phyloP scores from a whole-genome alignment of 2,888 invertebrate genomes.

The Cosmopolites sordidus region DNA sequence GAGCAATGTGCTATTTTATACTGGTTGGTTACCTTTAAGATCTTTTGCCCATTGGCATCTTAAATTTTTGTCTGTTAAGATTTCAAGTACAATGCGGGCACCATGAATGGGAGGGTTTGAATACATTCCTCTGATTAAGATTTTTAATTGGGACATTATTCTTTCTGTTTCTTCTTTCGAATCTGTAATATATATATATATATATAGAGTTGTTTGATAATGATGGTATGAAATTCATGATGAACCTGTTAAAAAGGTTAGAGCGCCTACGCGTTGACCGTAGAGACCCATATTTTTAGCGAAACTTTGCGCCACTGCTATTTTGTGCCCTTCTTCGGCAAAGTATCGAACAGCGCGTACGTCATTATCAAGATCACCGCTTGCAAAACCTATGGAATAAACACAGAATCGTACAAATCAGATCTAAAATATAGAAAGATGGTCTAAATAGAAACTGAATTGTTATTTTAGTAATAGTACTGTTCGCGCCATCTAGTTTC shows the following conservation, averaged over 20 bases:
- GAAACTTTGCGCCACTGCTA: slow-evolving; percentile 59
- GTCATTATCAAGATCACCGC: slow-evolving; percentile 57
- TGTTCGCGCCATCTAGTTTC: too few relatives aligned
- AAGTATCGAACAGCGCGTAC: slow-evolving; percentile 57
- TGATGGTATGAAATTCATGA: neutral
- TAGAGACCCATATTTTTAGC: slow-evolving; percentile 69
- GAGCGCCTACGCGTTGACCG: slow-evolving; percentile 62
- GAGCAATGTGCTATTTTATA: neutral
- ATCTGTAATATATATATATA: slow-evolving; percentile 3
- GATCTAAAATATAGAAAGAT: too few relatives aligned
- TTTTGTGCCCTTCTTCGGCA: slow-evolving; percentile 54
- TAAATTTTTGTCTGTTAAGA: slow-evolving; percentile 54
- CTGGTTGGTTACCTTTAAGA: slow-evolving; percentile 30
- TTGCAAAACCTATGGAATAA: slow-evolving; percentile 47
- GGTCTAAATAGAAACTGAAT: too few relatives aligned
- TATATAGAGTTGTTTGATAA: too few relatives aligned
- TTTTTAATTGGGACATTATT: slow-evolving; percentile 60
- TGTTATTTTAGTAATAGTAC: too few relatives aligned
- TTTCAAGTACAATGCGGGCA: slow-evolving; percentile 56
- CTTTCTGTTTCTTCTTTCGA: slow-evolving; percentile 55
- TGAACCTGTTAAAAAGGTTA: slow-evolving; percentile 50
- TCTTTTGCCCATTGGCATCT: slow-evolving; percentile 28
- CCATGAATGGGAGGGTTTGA: slow-evolving; percentile 67
- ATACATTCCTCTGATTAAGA: slow-evolving; percentile 61
- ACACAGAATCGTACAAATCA: too few relatives aligned